Evolutionary conservation across 2,888 invertebrate species (phyloP).

Genomic region (Drosophila lutescens): DNA sequence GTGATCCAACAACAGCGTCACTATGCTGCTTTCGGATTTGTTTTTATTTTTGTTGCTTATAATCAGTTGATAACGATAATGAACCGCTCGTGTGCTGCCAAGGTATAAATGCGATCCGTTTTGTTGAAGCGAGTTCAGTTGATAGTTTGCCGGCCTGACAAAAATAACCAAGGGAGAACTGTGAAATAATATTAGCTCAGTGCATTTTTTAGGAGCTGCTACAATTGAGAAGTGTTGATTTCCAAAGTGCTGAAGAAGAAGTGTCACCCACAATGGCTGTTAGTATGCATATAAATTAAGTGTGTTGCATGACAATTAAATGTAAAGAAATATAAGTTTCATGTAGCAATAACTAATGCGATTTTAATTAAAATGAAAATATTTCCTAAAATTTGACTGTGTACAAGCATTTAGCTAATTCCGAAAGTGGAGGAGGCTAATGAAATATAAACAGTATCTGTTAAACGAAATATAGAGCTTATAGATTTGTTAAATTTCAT

Average conservation of each 20-base stretch:
- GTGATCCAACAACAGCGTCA: constrained; percentile 28
- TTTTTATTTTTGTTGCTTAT: constrained; percentile 37
- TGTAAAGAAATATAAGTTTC: no score
- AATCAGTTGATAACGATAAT: constrained; percentile 63
- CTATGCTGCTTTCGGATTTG: constrained; percentile 6
- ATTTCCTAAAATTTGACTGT: no score
- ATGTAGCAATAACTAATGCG: no score
- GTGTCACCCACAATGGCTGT: constrained; percentile 37
- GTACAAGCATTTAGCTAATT: no score
- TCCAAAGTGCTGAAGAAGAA: constrained; percentile 8
- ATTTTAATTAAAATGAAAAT: no score
- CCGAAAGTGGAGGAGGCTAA: no score
- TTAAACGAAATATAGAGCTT: no score
- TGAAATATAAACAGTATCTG: no score
- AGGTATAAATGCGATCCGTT: constrained; percentile 68
- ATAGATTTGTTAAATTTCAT: no score
- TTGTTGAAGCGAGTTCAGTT: constrained; percentile 53
- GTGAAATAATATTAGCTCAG: constrained; percentile 1
- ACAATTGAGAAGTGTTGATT: not conserved
- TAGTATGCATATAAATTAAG: constrained; percentile 9
- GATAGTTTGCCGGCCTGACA: constrained; percentile 51
- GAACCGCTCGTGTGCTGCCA: constrained; percentile 13
- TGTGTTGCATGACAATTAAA: not conserved
- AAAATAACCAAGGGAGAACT: constrained; percentile 9
- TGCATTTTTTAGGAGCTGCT: not conserved